Conservation (phyloP, 2,888 invertebrate species). For the Cerastoderma edule region DNA sequence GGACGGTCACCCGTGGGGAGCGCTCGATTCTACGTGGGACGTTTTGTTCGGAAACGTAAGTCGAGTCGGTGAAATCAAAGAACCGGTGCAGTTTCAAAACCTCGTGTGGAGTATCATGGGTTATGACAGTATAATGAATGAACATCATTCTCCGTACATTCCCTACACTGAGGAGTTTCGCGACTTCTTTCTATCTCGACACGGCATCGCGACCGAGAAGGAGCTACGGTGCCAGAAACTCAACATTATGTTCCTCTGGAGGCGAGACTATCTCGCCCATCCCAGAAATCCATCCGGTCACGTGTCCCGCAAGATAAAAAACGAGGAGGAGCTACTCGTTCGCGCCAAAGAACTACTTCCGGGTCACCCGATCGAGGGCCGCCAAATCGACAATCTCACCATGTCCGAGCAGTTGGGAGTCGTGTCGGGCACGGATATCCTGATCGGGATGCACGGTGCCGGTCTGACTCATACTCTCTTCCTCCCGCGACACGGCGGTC, state of each 20-base stretch:
- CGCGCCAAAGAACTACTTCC: slow-evolving; percentile 60
- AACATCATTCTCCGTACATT: slow-evolving; percentile 64
- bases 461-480: slow-evolving; percentile 81
- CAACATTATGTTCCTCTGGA: slow-evolving; percentile 80
- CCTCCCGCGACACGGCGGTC: slow-evolving; percentile 76
- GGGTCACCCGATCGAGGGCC: slow-evolving; percentile 58
- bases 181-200: slow-evolving; percentile 75
- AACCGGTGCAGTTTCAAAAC: slow-evolving; percentile 62
- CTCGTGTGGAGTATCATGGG: slow-evolving; percentile 79
- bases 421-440: slow-evolving; percentile 59
- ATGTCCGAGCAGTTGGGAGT: slow-evolving; percentile 77
- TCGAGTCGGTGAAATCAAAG: slow-evolving; percentile 67
- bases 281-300: slow-evolving; percentile 80
- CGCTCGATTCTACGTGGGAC: slow-evolving; percentile 77
- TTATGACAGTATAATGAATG: slow-evolving; percentile 78
- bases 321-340: slow-evolving; percentile 74
- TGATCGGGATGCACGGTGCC: slow-evolving; percentile 83
- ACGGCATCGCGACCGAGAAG: slow-evolving; percentile 43
- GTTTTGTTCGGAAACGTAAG: slow-evolving; percentile 76
- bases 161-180: slow-evolving; percentile 79
- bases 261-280: slow-evolving; percentile 82
- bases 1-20: slow-evolving; percentile 81
- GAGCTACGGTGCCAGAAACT: slow-evolving; percentile 73
- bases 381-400: slow-evolving; percentile 77
- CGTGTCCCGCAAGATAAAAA: slow-evolving; percentile 80